Evolutionary conservation across 1,140 invertebrate species (phyloP), one percentile per base, ranked within the genome.

Genomic region (Calephelis virginiensis): DNA sequence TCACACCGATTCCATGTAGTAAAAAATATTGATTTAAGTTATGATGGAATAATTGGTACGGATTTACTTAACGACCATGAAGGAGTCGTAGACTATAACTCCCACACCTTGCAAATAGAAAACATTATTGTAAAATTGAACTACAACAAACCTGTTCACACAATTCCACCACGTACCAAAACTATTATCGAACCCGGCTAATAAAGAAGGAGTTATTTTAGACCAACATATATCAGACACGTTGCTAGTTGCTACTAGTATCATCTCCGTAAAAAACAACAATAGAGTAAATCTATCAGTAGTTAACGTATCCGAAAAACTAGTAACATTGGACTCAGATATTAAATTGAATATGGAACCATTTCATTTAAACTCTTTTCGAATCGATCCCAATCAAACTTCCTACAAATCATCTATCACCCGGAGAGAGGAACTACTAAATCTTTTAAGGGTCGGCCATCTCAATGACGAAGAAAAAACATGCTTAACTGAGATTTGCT

Each of bases 201-300:
- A 47, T 47, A 47, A 47, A 56, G 53, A 47, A 56, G 53, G 53
- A 14, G 4, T 56, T n/a, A 56, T 56, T 17, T n/a, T 56, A 56
- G 53, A 56, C n/a, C 13, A 56, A 56, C 53, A 56, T 8, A 56
- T 56, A 9, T 14, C 53, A 6, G 53, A 56, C 10, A 56, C 6
- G 10, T 10, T 56, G 8, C 14, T 56, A 56, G 13, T 56, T 6
- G 53, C 53, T 5, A 56, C 6, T 14, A 17, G 53, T 56, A 14
- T 56, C 14, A n/a, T 56, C 4, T 17, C 13, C 7, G 53, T 56
- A 13, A 56, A 56, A n/a, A 10, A 56, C 7, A 56, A 56, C 14
- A 13, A 56, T 14, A 56, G 53, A 56, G n/a, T n/a, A n/a, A n/a
- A n/a, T n/a, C n/a, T n/a, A n/a, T n/a, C n/a, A n/a, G n/a, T n/a